phyloP scores from a whole-genome alignment of 2,113 vertebrate genomes.

The Alethe diademata region DNA sequence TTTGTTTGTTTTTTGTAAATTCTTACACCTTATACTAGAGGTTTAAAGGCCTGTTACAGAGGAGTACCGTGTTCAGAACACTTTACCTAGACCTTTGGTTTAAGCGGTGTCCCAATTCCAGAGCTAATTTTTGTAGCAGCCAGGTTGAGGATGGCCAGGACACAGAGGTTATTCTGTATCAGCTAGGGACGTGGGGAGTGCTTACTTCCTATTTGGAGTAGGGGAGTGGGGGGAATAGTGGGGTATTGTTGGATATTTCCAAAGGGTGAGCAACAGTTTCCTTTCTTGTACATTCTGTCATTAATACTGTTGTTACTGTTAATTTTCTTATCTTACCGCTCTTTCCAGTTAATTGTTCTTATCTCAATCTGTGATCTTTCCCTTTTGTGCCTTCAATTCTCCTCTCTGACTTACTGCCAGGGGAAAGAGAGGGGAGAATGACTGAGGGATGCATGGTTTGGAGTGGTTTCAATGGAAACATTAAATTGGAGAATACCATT shows the following conservation, averaged over 20 bases:
- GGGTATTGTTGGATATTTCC: not conserved
- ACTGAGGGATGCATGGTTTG: not conserved
- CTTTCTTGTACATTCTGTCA: not conserved
- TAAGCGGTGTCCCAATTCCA: not conserved
- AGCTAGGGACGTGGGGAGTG: not conserved
- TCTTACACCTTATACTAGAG: not conserved
- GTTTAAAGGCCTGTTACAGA: not conserved
- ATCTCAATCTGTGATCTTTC: fast-evolving
- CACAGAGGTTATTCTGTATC: not conserved
- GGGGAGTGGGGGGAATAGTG: fast-evolving
- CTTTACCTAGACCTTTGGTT: not conserved
- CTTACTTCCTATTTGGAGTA: not conserved
- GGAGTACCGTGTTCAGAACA: fast-evolving
- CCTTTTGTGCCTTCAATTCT: not conserved
- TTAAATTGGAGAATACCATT: not conserved
- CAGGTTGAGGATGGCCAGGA: not conserved
- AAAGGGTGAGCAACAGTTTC: not conserved
- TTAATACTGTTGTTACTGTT: not conserved
- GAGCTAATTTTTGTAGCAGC: not conserved
- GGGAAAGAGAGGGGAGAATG: not conserved
- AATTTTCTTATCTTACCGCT: not conserved
- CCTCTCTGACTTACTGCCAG: not conserved
- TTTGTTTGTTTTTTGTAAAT: not conserved
- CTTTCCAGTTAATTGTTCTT: not conserved
- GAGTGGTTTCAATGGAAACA: not conserved